Conservation (phyloP, 1,140 invertebrate genomes). For the Trachymyrmex cornetzi region DNA sequence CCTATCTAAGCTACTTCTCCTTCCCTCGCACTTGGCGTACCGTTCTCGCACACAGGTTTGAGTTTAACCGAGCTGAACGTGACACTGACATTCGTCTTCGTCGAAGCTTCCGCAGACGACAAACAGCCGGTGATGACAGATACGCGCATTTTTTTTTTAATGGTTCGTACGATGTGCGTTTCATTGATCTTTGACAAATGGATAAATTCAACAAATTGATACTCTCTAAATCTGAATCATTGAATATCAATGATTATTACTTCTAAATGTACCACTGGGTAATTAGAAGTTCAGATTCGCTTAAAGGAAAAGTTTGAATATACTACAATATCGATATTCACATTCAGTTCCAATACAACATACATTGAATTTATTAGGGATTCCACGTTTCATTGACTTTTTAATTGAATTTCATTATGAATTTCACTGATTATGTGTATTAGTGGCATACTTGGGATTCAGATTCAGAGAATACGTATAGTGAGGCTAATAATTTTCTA, state of each 20-base stretch:
- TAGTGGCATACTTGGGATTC: no score
- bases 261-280: no score
- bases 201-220: not conserved
- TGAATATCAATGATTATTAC: no score
- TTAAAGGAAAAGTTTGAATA: no score
- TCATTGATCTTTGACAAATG: slow-evolving; percentile 6
- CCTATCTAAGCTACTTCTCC: not conserved
- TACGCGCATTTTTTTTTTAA: not conserved
- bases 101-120: slow-evolving; percentile 36
- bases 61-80: slow-evolving; percentile 34
- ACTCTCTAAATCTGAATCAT: not conserved
- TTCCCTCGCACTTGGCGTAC: not conserved
- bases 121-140: not conserved
- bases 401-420: no score
- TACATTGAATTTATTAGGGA: no score
- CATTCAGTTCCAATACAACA: no score
- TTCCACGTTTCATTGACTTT: no score
- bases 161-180: not conserved
- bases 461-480: no score
- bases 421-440: no score
- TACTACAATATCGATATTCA: no score
- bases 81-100: slow-evolving; percentile 66
- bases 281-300: no score
- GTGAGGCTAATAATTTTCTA: not conserved
- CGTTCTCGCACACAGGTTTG: not conserved